A percentile compares a stretch with the other conserved stretches of the same genome.
These are phyloP conservation scores for Trachelus iudaicus DNA, from an alignment of 2,888 invertebrate genomes.

Conservation along the genomic window DNA sequence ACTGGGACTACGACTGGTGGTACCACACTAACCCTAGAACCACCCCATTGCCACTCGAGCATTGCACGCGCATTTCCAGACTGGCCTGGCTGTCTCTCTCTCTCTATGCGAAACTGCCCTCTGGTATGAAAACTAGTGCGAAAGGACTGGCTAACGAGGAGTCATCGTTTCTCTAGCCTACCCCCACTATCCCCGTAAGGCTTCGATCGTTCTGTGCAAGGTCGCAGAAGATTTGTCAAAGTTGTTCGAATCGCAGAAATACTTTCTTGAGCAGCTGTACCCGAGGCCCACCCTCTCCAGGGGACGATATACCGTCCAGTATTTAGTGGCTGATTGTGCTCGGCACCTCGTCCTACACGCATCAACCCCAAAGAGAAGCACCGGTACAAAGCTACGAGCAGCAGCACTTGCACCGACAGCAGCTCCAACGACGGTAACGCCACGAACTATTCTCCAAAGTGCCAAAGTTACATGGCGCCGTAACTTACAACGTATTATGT, in stretches of 20 bases:
- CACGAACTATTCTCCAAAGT: slow-evolving; percentile 55
- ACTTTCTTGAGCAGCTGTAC: background rate
- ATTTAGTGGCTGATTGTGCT: slow-evolving; percentile 45
- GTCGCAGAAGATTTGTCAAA: background rate
- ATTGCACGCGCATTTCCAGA: too few species aligned
- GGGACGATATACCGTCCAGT: slow-evolving; percentile 28
- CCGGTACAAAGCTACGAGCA: background rate
- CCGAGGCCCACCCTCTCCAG: background rate
- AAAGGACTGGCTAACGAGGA: too few species aligned
- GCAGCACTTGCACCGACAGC: background rate
- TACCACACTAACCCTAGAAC: too few species aligned
- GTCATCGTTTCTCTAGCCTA: too few species aligned
- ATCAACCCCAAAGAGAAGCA: background rate
- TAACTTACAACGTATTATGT: slow-evolving; percentile 49
- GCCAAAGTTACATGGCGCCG: slow-evolving; percentile 57
- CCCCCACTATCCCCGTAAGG: too few species aligned
- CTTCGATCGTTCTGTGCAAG: background rate
- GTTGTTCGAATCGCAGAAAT: background rate
- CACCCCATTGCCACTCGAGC: too few species aligned
- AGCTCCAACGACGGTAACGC: slow-evolving; percentile 10
- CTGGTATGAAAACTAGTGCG: background rate
- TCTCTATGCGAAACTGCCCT: background rate
- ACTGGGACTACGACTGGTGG: background rate
- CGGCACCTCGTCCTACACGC: background rate
- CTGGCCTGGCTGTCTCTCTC: background rate